Base-by-base conservation (phyloP, 2,113 vertebrate genomes). In the Etheostoma cragini region DNA sequence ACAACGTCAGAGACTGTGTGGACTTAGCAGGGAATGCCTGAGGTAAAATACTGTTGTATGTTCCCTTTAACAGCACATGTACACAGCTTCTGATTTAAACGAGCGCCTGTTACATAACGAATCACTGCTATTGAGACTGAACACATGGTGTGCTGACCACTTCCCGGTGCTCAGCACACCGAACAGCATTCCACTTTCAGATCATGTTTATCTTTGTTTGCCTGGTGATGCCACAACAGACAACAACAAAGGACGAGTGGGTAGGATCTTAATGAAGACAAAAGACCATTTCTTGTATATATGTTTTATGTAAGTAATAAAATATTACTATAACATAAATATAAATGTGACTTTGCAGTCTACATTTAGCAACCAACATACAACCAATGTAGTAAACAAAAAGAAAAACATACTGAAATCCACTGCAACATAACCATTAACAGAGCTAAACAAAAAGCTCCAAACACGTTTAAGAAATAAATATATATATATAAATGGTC, bases 301-400 rank as follows among this genome's bases (percentile, higher is more conserved):
- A 97, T 96, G 97, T 96, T 99, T 99, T 99, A 99, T 99, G 98
- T 96, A 96, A 98, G 97, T 98, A 99, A 98, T 99, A 98, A 98
- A 98, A 99, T 99, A 99, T 98, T 97, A 98, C 98, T 98, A 98
- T 97, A 98, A 99, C 98, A 99, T 98, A 99, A 99, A 98, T 98
- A 98, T 96, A 97, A 98, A 97, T 96, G 97, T 94, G 97, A 97
- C 97, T 97, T 98, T 96, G 95, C 96, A 97, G 96, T 97, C 96
- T 96, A 98, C 97, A 97, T 96, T 96, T 95, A 96, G 96, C 96
- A 96, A 96, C 95, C 95, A 96, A 96, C 96, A 96, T 96, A 97
- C 96, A 96, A 97, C 96, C 95, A 95, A 97, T 94, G 96, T 96
- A 96, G 94, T 96, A 94, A 97, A 95, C 90, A 94, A 95, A 89